phyloP scores from a whole-genome alignment of 2,888 invertebrate genomes.

The Augiades crinisus region DNA sequence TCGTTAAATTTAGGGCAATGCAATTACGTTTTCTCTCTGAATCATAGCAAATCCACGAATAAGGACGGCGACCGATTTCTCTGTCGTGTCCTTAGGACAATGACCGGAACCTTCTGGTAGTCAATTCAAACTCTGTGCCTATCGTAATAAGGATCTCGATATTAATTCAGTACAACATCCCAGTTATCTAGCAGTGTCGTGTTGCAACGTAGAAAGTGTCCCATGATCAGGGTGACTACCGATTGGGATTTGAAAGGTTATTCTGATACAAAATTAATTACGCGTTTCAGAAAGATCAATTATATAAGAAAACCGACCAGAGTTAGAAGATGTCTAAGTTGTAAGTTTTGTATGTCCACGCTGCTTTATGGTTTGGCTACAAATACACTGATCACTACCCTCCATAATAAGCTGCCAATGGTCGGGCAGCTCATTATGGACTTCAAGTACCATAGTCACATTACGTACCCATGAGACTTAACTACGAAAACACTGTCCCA shows the following conservation, averaged over 20 bases:
- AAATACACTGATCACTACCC: no score
- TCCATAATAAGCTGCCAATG: no score
- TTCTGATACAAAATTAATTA: no score
- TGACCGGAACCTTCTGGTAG: constrained; percentile 32
- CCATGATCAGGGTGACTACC: constrained; percentile 48
- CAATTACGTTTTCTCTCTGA: constrained; percentile 29
- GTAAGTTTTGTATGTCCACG: no score
- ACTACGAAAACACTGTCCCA: no score
- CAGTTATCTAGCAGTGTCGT: constrained; percentile 53
- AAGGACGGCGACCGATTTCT: constrained; percentile 56
- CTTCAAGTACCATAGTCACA: no score
- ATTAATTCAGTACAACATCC: constrained; percentile 26
- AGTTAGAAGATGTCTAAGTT: no score
- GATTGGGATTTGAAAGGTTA: constrained; percentile 25
- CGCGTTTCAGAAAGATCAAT: no score
- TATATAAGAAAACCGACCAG: no score
- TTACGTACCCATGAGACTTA: no score
- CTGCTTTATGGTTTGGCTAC: no score
- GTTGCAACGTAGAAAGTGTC: constrained; percentile 66
- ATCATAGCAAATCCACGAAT: constrained; percentile 42
- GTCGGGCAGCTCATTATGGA: no score
- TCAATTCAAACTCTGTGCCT: constrained; percentile 46
- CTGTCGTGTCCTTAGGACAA: constrained; percentile 45
- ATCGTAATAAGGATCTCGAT: constrained; percentile 40
- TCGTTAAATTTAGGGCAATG: constrained; percentile 11